These are phyloP conservation scores for Hirtodrosophila histrioides DNA, from an alignment of 2,888 invertebrate genomes.

Conservation along the genomic window DNA sequence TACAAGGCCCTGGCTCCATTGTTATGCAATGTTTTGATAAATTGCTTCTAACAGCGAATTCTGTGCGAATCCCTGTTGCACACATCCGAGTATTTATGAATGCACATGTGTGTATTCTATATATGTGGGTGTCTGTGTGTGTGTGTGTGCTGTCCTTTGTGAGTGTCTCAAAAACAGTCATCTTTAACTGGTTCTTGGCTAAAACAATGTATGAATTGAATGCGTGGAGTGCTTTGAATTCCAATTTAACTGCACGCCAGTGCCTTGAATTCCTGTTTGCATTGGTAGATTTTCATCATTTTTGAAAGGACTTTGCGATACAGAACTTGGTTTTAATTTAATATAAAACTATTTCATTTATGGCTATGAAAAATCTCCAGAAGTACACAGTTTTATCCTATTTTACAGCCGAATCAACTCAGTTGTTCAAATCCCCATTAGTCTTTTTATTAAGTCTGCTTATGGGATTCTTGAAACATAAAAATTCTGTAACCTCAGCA, in stretches of 20 bases:
- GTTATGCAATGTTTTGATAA: constrained; percentile 68
- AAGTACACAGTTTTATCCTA: no score
- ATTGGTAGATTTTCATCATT: neutral
- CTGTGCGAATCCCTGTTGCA: constrained; percentile 17
- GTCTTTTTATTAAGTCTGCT: no score
- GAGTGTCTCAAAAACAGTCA: constrained; percentile 37
- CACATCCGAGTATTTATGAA: constrained; percentile 1
- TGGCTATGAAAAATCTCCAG: no score
- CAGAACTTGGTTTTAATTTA: no score
- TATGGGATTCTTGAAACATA: no score
- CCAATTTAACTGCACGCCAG: constrained; percentile 13
- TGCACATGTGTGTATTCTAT: neutral
- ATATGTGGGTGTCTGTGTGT: neutral
- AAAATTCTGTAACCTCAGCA: no score
- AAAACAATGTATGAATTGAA: neutral
- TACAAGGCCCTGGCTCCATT: constrained; percentile 30
- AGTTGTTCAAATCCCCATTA: no score
- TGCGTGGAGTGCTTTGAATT: neutral
- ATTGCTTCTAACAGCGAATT: constrained; percentile 48
- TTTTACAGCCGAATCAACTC: no score
- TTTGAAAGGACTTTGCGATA: no score
- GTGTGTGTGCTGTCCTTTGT: constrained; percentile 16
- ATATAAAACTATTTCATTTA: no score
- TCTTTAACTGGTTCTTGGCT: constrained; percentile 22
- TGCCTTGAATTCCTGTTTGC: neutral